Percentiles rank a stretch among this genome's conserved stretches.
phyloP scores from a whole-genome alignment of 2,888 invertebrate species.

The Brassicogethes aeneus region DNA sequence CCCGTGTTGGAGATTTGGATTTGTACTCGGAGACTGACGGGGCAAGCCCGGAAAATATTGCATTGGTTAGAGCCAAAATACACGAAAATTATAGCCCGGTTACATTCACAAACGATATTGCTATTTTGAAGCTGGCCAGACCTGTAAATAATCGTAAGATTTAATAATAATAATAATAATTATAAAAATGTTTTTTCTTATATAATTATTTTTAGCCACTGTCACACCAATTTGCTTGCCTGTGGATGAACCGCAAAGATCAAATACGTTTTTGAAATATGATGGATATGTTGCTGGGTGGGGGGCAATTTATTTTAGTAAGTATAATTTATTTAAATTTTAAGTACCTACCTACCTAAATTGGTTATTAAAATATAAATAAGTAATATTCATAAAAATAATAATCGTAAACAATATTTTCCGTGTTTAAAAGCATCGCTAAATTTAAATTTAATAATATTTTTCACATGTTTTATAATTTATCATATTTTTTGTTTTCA shows the following conservation, averaged over 20 bases:
- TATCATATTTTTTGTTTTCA: too few relatives aligned
- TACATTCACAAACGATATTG: slow-evolving; percentile 68
- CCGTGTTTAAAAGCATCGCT: too few relatives aligned
- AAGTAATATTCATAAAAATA: too few relatives aligned
- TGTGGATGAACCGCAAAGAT: slow-evolving; percentile 43
- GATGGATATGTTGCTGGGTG: slow-evolving; percentile 74
- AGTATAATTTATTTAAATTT: slow-evolving; percentile 34
- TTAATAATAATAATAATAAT: background rate
- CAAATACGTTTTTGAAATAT: slow-evolving; percentile 47
- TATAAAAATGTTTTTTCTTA: background rate
- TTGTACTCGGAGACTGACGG: slow-evolving; percentile 54
- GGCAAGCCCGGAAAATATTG: slow-evolving; percentile 52
- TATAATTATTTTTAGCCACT: slow-evolving; percentile 44
- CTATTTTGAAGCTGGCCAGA: slow-evolving; percentile 53
- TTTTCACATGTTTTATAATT: too few relatives aligned
- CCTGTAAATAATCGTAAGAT: slow-evolving; percentile 27
- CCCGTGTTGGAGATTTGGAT: slow-evolving; percentile 72
- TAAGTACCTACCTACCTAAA: too few relatives aligned
- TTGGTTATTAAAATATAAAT: too few relatives aligned
- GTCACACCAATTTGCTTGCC: slow-evolving; percentile 74
- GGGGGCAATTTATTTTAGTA: slow-evolving; percentile 65
- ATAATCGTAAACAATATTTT: too few relatives aligned
- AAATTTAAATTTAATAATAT: too few relatives aligned
- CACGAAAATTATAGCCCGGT: slow-evolving; percentile 61
- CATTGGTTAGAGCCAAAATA: slow-evolving; percentile 48